Percentiles rank a stretch among this genome's conserved stretches.
phyloP scores from a whole-genome alignment of 2,113 vertebrate species.

The Daboia siamensis region DNA sequence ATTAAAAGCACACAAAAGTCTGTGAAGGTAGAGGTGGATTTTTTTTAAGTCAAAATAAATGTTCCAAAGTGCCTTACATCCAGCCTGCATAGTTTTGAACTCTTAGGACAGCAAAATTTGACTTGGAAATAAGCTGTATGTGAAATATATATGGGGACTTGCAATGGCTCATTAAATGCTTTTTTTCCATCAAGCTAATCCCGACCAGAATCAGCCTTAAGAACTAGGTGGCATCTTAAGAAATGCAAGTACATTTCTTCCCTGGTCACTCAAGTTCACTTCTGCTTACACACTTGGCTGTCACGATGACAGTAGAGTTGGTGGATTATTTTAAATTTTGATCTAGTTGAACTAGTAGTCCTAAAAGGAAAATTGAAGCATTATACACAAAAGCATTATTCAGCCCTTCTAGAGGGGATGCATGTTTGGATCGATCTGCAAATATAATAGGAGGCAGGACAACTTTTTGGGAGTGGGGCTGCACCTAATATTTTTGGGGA shows the following conservation, averaged over 20 bases:
- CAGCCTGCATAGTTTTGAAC: slow-evolving; percentile 49
- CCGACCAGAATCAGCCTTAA: slow-evolving; percentile 37
- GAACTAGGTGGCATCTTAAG: slow-evolving; percentile 56
- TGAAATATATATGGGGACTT: slow-evolving; percentile 67
- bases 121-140: slow-evolving; percentile 58
- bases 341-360: not conserved
- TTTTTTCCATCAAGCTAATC: slow-evolving; percentile 57
- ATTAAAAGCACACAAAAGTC: slow-evolving; percentile 10
- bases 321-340: accelerated
- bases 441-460: not conserved
- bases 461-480: not conserved
- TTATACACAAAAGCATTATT: not conserved
- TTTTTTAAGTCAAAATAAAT: slow-evolving; percentile 55
- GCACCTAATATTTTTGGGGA: not conserved
- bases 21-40: slow-evolving; percentile 50
- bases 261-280: not conserved
- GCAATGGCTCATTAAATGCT: slow-evolving; percentile 55
- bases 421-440: not conserved
- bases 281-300: not conserved
- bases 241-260: slow-evolving; percentile 43
- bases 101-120: slow-evolving; percentile 64
- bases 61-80: slow-evolving; percentile 62
- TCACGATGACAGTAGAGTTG: slow-evolving; percentile 2
- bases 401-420: not conserved
- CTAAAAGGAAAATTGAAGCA: not conserved